Percentiles rank a stretch among this genome's conserved stretches.
Conservation (phyloP, 1,140 invertebrate species). For the Euura saliciscinereae region DNA sequence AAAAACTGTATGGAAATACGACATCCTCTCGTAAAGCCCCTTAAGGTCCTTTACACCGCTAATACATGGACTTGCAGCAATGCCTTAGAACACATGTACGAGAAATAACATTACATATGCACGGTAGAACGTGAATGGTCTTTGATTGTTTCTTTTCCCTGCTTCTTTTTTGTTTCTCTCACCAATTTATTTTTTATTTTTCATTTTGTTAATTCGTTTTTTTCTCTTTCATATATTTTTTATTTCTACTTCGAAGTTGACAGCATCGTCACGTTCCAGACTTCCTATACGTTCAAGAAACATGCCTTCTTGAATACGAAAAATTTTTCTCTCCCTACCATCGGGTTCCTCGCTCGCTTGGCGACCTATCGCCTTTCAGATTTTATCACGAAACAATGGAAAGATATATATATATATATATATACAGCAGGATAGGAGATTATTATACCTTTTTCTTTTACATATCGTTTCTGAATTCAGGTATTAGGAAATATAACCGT, state of each 20-base stretch:
- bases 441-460: too few species aligned
- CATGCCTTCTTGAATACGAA: background rate
- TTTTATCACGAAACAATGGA: too few species aligned
- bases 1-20: too few species aligned
- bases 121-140: constrained; percentile 32
- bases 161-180: constrained; percentile 2
- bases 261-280: constrained; percentile 48
- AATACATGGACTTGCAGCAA: background rate
- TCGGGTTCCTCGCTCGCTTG: too few species aligned
- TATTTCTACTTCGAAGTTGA: constrained; percentile 42
- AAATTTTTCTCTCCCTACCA: background rate
- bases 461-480: too few species aligned
- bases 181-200: constrained; percentile 28
- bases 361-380: too few species aligned
- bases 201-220: background rate
- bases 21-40: background rate
- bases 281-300: constrained; percentile 40
- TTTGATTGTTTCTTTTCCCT: constrained; percentile 27
- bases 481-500: too few species aligned
- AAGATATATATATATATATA: too few species aligned
- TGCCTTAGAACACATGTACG: constrained; percentile 39
- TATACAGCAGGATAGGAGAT: too few species aligned
- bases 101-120: constrained; percentile 48
- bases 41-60: background rate
- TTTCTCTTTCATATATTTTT: constrained; percentile 21